A percentile compares a stretch with the other conserved stretches of the same genome.
Evolutionary conservation across 2,797 vertebrate genomes (phyloP).

Genomic region (Anas capensis): DNA sequence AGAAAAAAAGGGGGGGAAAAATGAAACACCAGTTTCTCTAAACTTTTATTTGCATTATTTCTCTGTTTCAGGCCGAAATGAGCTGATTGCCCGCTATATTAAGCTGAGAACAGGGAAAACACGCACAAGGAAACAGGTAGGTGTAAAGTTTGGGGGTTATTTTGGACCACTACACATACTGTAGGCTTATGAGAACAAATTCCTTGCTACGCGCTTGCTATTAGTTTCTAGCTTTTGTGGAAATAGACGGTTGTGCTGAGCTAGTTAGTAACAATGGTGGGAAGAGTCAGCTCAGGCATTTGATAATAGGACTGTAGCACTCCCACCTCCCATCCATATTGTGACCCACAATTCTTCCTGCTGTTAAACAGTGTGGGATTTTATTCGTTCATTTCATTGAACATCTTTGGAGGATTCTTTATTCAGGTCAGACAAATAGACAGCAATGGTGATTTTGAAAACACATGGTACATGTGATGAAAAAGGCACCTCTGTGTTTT

Average conservation of each 20-base stretch:
- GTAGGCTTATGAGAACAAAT: background rate
- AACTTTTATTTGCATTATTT: background rate
- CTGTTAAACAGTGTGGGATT: background rate
- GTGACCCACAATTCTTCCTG: background rate
- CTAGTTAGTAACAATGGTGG: background rate
- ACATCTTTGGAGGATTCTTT: background rate
- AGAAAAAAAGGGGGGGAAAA: background rate
- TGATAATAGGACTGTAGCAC: background rate
- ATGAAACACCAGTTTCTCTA: background rate
- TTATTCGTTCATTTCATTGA: background rate
- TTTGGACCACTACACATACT: background rate
- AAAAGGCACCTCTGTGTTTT: background rate
- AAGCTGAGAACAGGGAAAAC: slow-evolving; percentile 86
- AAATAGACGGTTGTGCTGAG: background rate
- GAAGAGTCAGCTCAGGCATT: background rate
- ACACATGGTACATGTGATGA: background rate
- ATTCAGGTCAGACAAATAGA: background rate
- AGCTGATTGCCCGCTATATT: slow-evolving; percentile 85
- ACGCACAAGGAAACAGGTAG: slow-evolving; percentile 84
- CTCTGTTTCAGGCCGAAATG: slow-evolving; percentile 80
- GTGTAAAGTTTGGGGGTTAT: background rate
- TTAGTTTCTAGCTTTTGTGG: background rate
- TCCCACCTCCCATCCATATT: background rate
- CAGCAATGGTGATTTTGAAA: background rate
- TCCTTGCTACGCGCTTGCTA: background rate